These are phyloP conservation scores for Porites rus DNA, from an alignment of 92 coral and sea anemone species.

Conservation along the genomic window DNA sequence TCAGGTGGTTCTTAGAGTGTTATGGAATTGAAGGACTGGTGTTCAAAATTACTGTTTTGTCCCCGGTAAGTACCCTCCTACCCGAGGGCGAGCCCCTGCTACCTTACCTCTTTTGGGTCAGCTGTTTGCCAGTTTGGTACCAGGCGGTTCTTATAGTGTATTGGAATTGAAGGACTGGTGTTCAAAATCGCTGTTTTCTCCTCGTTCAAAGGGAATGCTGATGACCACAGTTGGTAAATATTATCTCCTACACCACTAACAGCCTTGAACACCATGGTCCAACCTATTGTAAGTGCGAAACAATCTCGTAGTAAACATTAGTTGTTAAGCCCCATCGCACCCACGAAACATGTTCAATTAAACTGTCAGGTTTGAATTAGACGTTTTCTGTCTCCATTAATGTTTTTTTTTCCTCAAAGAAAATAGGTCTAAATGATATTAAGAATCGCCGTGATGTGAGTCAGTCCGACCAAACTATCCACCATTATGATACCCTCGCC, in stretches of 20 bases:
- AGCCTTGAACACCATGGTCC: conserved; percentile 49
- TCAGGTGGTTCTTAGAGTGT: conserved; percentile 29
- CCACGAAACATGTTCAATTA: too few species aligned
- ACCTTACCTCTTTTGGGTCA: conserved; percentile 20
- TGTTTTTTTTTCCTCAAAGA: too few species aligned
- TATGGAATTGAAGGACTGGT: neutral
- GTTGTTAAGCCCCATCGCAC: too few species aligned
- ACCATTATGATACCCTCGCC: too few species aligned
- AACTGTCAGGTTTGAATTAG: too few species aligned
- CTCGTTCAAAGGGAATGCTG: conserved; percentile 9
- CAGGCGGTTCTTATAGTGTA: conserved; percentile 33
- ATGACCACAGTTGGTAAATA: conserved; percentile 25
- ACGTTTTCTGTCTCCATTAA: too few species aligned
- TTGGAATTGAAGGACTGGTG: neutral
- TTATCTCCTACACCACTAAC: conserved; percentile 12
- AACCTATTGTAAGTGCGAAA: neutral
- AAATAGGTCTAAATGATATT: too few species aligned
- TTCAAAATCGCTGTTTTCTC: conserved; percentile 19
- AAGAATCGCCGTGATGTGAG: too few species aligned
- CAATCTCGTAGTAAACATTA: too few species aligned
- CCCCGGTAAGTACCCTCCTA: neutral
- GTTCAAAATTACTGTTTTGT: conserved; percentile 22
- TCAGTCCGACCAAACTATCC: too few species aligned
- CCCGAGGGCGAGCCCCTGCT: neutral
- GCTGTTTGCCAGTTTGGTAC: conserved; percentile 30